phyloP scores from a whole-genome alignment of 1,140 invertebrate genomes.

The Caligus rogercresseyi region DNA sequence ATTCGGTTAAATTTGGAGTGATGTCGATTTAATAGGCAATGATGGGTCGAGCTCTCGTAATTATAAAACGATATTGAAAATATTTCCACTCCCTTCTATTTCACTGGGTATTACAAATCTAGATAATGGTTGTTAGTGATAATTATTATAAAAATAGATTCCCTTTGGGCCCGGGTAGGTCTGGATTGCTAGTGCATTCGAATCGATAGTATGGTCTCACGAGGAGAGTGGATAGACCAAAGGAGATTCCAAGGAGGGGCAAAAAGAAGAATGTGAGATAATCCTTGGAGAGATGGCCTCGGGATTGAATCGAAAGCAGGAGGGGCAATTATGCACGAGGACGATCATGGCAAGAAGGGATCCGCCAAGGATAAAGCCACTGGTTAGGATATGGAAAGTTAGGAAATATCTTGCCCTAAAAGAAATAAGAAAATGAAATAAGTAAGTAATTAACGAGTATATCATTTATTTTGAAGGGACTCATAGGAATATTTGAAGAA shows the following conservation, averaged over 20 bases:
- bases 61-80: no score
- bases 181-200: neutral
- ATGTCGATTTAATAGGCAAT: no score
- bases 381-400: neutral
- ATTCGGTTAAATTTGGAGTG: no score
- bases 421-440: neutral
- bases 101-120: no score
- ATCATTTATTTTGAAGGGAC: neutral
- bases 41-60: no score
- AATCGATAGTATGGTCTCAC: neutral
- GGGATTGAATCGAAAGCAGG: neutral
- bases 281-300: neutral
- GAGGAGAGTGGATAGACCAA: neutral
- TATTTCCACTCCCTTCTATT: no score
- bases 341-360: neutral
- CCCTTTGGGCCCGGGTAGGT: neutral
- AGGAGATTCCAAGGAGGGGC: neutral
- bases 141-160: neutral
- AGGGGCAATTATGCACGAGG: neutral
- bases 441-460: neutral
- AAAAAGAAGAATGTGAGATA: neutral
- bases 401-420: neutral
- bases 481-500: no score
- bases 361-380: neutral
- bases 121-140: no score